These are phyloP conservation scores for Cantharis nigra DNA, from an alignment of 2,888 invertebrate genomes.

Conservation along the genomic window DNA sequence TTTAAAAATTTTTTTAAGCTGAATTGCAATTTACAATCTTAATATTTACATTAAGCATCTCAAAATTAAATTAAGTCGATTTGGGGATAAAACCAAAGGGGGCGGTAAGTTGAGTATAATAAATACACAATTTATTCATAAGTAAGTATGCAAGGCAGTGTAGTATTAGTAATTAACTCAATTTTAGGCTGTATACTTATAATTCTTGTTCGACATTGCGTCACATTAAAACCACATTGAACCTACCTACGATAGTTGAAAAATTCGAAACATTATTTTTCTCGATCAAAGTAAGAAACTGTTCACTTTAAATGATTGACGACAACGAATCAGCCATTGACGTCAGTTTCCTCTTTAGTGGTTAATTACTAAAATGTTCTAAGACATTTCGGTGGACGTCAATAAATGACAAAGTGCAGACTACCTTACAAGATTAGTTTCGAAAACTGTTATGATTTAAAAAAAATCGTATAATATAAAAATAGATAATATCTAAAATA, in stretches of 20 bases:
- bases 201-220: too few relatives aligned
- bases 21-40: too few relatives aligned
- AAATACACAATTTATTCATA: too few relatives aligned
- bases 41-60: too few relatives aligned
- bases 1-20: too few relatives aligned
- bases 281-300: background rate
- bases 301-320: conserved; percentile 1
- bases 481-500: background rate
- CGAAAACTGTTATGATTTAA: background rate
- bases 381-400: background rate
- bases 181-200: background rate
- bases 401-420: background rate
- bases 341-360: background rate
- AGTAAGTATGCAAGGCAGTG: too few relatives aligned
- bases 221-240: too few relatives aligned
- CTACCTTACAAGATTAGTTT: background rate
- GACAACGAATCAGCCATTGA: background rate
- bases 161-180: background rate
- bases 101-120: too few relatives aligned
- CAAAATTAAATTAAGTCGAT: too few relatives aligned
- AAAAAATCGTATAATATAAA: background rate
- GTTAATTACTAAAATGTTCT: background rate
- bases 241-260: background rate
- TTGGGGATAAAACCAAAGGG: too few relatives aligned
- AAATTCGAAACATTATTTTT: background rate